Evolutionary conservation across 92 coral and sea anemone genomes (phyloP).

Genomic region (Blastomussa wellsi): DNA sequence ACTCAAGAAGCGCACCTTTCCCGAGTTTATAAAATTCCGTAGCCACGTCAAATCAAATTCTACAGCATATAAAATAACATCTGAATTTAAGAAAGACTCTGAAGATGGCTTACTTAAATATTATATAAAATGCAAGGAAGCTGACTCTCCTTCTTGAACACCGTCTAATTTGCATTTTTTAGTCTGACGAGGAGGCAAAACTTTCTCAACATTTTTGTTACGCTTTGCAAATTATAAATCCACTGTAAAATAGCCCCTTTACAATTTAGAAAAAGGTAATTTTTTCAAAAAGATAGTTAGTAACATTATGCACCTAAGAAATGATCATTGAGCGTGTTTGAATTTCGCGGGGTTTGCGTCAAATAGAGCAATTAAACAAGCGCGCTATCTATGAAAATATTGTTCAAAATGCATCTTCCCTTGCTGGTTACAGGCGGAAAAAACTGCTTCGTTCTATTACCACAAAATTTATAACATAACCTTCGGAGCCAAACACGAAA

Average conservation of each 20-base stretch:
- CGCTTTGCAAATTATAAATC: neutral
- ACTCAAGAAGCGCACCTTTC: neutral
- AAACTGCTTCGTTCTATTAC: too few species aligned
- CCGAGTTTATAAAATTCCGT: neutral
- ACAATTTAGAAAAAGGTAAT: neutral
- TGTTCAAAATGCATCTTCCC: too few species aligned
- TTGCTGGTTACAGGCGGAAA: too few species aligned
- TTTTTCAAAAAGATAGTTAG: neutral
- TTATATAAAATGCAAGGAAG: neutral
- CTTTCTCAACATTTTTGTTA: too few species aligned
- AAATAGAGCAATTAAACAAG: too few species aligned
- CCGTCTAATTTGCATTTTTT: neutral
- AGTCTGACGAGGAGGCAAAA: neutral
- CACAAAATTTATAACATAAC: too few species aligned
- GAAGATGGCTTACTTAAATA: neutral
- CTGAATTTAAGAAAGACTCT: neutral
- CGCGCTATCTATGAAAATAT: too few species aligned
- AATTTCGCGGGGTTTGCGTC: neutral
- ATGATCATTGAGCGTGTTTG: neutral
- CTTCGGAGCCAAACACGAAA: too few species aligned
- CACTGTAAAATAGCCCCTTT: neutral
- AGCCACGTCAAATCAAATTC: neutral
- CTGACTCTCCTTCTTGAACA: neutral
- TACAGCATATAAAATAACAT: neutral
- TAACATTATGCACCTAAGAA: too few species aligned